Base-by-base conservation (phyloP, 2,888 invertebrate genomes). In the Clitarchus hookeri region DNA sequence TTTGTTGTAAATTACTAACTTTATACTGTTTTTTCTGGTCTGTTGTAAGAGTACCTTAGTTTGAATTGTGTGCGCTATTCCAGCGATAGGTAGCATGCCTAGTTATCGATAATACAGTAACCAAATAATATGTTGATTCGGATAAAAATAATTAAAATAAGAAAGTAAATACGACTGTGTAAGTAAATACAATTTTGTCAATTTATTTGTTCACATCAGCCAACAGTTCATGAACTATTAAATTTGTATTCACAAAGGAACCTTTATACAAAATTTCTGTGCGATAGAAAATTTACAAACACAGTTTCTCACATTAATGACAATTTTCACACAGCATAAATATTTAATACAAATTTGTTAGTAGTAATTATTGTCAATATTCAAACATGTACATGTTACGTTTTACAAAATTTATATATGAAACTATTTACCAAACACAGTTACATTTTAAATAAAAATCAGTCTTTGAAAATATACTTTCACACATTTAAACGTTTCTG, bases 401-500 rank as follows among this genome's bases (percentile, higher is more conserved):
- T 9, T 65, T 8, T n/a, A 19, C 23, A 65, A 65, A 65, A 65
- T 65, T 0, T 48, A 48, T 48, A 48, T 16, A 48, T 23, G 11
- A 65, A n/a, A 65, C 65, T 65, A 65, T 65, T 65, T 65, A 65
- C 65, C 65, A 65, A 65, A 8, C 8, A 65, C n/a, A 23, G n/a
- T 65, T 65, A 65, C n/a, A 65, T 65, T 65, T 65, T 65, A n/a
- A 65, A 65, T 48, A 48, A 65, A 65, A 65, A 65, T 65, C 65
- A 65, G 65, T 65, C 65, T 65, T 65, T 65, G n/a, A 65, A 65
- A 65, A 65, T n/a, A 65, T 65, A 65, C 65, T n/a, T 65, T 9
- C n/a, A 65, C 11, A 19, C n/a, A 65, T 65, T 65, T 23, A 65
- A 65, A 65, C 65, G 8, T n/a, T 23, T 65, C 8, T 65, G n/a